Base-by-base conservation (phyloP, 2,113 vertebrate genomes). In the Mohoua ochrocephala region DNA sequence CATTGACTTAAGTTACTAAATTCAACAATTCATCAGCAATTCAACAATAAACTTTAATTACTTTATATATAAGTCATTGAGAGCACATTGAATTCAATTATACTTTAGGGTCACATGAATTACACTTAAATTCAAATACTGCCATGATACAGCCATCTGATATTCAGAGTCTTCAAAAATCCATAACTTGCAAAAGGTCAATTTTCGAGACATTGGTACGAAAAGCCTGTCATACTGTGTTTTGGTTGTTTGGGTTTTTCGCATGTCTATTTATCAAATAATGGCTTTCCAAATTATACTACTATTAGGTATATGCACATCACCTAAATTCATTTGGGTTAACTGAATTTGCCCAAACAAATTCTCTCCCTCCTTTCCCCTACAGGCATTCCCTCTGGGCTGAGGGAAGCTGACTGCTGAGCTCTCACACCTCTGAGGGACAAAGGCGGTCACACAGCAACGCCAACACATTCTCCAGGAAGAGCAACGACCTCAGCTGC, bases 391-490 rank as follows among this genome's bases (percentile, higher is more conserved):
- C 31, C 33, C 27, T 67, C 37, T 41, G 57, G 22, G 31, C 59
- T 64, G 69, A 59, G 28, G 16, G 27, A 73, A 68, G 23, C 28
- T 31, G 49, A 6, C 54, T 57, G 47, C 59, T 63, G 42, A 81
- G 54, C 22, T 52, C 37, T 50, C 49, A 28, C 82, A 64, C 31
- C 74, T 68, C 57, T 2, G 8, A 63, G 21, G 31, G 50, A 22
- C 54, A 50, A 69, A 88, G 6, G 5, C 19, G 23, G 15, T 76
- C 44, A 61, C 14, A 17, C 26, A 50, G 64, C 59, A 81, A 65
- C 0, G 0, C 28, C 9, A 27, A 57, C n/a, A 22, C 4, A 0
- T 44, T 87, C 49, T 74, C 42, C 42, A 53, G 84, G 39, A 69
- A 91, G 8, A 71, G 19, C 59, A 76, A 15, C 12, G 2, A 37